Base-by-base conservation (phyloP, 2,797 vertebrate species). In the Rhodeus uyekii region DNA sequence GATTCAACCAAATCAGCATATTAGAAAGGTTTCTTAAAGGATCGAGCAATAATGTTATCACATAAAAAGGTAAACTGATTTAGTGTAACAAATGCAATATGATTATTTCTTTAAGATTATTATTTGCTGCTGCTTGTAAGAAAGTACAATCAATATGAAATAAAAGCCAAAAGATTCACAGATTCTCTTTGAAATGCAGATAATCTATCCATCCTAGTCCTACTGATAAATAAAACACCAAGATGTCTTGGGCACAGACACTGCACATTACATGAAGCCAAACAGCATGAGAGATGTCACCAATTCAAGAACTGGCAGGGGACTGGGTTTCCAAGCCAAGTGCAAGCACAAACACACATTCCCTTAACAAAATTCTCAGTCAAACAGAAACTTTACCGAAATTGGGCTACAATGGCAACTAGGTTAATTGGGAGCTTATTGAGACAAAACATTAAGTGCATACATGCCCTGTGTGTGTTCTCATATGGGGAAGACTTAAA, bases 261-360 rank as follows among this genome's bases (percentile, higher is more conserved):
- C 16, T 32, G 36, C n/a, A 38, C 63, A 53, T 74, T 53, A 76
- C 42, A 58, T 60, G 38, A 83, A 79, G 38, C 67, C 69, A 53
- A 74, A 77, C 76, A 80, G 76, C 76, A 77, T 39, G 65, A 58
- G 58, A 72, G 75, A 84, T 83, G 84, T 85, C 77, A 83, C 73
- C 12, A 81, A 73, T 81, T 87, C 53, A 81, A 78, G 71, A 85
- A 77, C 55, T 68, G 68, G 81, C 83, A 83, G 74, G 75, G 44
- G 48, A 80, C 19, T 22, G 16, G 53, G 34, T 53, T 60, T 38
- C 29, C 2, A 8, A 58, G 27, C 29, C 76, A 65, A 65, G 44
- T 34, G 61, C 29, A 39, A 75, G 53, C n/a, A 60, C 16, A 71
- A 39, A 64, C 12, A 76, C 36, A 29, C 8, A 60, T 9, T 9